Conservation (phyloP, 2,113 vertebrate genomes). For the Phaetusa simplex region DNA sequence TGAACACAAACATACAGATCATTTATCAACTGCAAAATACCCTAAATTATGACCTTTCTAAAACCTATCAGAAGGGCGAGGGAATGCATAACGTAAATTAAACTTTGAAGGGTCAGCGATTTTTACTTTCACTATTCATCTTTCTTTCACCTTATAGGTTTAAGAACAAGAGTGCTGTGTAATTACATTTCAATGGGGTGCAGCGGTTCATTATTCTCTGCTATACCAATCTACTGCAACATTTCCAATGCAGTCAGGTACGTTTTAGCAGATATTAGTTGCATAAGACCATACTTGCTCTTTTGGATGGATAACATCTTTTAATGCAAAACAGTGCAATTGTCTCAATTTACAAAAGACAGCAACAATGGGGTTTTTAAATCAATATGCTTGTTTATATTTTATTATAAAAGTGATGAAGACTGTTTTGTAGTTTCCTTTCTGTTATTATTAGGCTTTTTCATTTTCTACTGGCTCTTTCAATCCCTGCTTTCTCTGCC, state of each 20-base stretch:
- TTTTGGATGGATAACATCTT: conserved; percentile 71
- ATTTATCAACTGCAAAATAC: conserved; percentile 98
- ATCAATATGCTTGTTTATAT: conserved; percentile 66
- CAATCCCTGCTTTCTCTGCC: background rate
- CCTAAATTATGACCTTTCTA: conserved; percentile 98
- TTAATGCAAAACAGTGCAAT: conserved; percentile 71
- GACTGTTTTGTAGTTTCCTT: background rate
- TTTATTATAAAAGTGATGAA: conserved; percentile 58
- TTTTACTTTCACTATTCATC: conserved; percentile 98
- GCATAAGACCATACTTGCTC: conserved; percentile 71
- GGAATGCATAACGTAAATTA: conserved; percentile 95
- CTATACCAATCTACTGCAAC: conserved; percentile 88
- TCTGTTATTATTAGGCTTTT: background rate
- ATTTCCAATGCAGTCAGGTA: conserved; percentile 91
- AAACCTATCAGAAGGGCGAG: conserved; percentile 90
- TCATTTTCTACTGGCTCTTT: background rate
- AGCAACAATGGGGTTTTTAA: conserved; percentile 27
- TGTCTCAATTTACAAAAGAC: conserved; percentile 75
- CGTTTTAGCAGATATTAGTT: conserved; percentile 78
- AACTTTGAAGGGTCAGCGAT: conserved; percentile 98
- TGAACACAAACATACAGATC: conserved; percentile 94
- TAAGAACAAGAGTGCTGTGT: conserved; percentile 95
- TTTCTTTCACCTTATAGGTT: conserved; percentile 93
- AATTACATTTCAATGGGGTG: conserved; percentile 97
- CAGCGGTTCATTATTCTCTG: conserved; percentile 95